phyloP scores from a whole-genome alignment of 2,797 vertebrate genomes.

The Pangasius sanitwongsei region DNA sequence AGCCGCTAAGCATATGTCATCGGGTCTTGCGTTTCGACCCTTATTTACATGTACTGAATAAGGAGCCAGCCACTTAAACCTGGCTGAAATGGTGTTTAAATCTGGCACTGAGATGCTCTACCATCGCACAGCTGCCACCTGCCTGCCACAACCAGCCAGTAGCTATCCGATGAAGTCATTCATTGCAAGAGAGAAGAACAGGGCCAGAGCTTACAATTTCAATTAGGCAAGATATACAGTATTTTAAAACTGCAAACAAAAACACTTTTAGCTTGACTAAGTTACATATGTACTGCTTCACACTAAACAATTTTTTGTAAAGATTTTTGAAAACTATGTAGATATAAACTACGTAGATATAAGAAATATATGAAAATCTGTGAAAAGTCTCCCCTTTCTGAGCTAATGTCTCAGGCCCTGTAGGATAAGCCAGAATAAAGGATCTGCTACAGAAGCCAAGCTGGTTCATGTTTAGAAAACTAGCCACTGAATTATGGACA shows the following conservation, averaged over 20 bases:
- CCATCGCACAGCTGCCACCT: slow-evolving; percentile 53
- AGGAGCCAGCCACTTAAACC: slow-evolving; percentile 76
- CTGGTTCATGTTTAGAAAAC: neutral
- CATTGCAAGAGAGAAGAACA: neutral
- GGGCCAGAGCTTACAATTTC: neutral
- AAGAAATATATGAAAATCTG: neutral
- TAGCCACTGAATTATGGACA: neutral
- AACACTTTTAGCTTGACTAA: neutral
- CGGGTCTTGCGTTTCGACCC: slow-evolving; percentile 72
- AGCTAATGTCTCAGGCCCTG: neutral
- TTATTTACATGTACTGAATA: slow-evolving; percentile 82
- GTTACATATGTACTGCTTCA: neutral
- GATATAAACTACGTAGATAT: neutral
- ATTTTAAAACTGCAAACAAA: neutral
- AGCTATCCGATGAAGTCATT: slow-evolving; percentile 35
- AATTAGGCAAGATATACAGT: neutral
- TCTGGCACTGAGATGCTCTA: slow-evolving; percentile 63
- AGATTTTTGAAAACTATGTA: neutral
- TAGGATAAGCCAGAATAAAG: neutral
- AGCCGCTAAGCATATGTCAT: slow-evolving; percentile 83
- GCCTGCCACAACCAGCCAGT: slow-evolving; percentile 42
- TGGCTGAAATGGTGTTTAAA: slow-evolving; percentile 75
- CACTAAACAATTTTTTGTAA: neutral
- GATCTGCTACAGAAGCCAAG: neutral
- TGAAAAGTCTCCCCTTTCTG: neutral